These are phyloP conservation scores for Oeneis ivallda DNA, from an alignment of 2,888 invertebrate genomes.

Conservation along the genomic window DNA sequence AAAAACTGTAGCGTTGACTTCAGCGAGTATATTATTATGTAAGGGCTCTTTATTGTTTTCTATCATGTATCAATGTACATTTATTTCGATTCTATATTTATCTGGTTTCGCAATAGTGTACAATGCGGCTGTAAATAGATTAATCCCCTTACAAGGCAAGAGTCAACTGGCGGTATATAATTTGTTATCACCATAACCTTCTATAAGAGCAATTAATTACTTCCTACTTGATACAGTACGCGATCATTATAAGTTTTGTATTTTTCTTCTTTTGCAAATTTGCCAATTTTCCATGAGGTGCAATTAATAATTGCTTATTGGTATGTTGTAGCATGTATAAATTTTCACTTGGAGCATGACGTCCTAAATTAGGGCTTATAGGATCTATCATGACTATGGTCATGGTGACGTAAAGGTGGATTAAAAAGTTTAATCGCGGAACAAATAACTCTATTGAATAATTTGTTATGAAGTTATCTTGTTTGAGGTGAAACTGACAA, in stretches of 20 bases:
- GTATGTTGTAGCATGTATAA: neutral
- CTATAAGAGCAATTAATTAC: constrained; percentile 69
- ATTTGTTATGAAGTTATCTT: constrained; percentile 1
- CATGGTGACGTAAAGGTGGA: neutral
- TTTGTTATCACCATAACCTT: constrained; percentile 74
- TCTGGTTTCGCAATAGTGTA: constrained; percentile 25
- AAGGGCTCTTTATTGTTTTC: constrained; percentile 11
- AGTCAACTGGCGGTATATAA: constrained; percentile 42
- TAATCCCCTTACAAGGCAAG: constrained; percentile 45
- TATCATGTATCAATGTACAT: neutral
- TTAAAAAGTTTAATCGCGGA: neutral
- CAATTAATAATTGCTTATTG: neutral
- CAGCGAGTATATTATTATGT: neutral
- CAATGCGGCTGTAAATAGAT: constrained; percentile 27
- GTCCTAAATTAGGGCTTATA: too few species aligned
- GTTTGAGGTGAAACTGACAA: constrained; percentile 1
- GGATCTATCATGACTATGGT: too few species aligned
- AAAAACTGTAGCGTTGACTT: too few species aligned
- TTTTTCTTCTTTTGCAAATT: constrained; percentile 31
- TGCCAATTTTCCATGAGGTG: constrained; percentile 12
- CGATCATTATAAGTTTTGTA: constrained; percentile 42
- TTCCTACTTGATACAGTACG: constrained; percentile 67
- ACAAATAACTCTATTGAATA: neutral
- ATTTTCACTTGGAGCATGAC: too few species aligned
- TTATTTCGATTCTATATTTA: neutral